Base-by-base conservation (phyloP, 2,888 invertebrate genomes). In the Octonoba sinensis region DNA sequence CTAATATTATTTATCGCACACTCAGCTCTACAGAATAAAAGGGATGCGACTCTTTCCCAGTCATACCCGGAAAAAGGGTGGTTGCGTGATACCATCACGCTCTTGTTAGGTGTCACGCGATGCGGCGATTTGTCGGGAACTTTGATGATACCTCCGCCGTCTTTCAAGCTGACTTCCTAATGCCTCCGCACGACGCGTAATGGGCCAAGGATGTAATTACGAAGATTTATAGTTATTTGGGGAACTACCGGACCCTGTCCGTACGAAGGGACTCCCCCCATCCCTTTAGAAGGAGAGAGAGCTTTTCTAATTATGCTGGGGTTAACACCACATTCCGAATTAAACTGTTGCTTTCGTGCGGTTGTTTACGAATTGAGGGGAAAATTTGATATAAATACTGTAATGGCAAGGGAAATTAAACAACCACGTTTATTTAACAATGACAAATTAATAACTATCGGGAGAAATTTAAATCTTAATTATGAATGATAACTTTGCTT, bases 191-290 rank as follows among this genome's bases (percentile, higher is more conserved):
- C 56, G 54, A 60, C 69, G 62, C 59, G 59, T 67, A 78, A 78
- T 72, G 78, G 69, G 46, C 67, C 62, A 36, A 36, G 69, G 73
- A 81, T 69, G 73, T 81, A 81, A 81, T 81, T 81, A 82, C 57
- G 74, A 82, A 70, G 81, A 82, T 82, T 82, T 82, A 75, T 82
- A 82, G 81, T 70, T 82, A 70, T 81, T 81, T 81, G 69, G 57
- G 54, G 67, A 81, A 79, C 79, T 73, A 79, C 79, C 69, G 79
- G 69, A n/a, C 15, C 56, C 44, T 1, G 27, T n/a, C 12, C 24
- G n/a, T n/a, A 60, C 27, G 15, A 18, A 44, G 13, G 15, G 15
- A 24, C 57, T 15, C 59, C 59, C 15, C 27, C 57, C 1, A 4
- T 11, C 11, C 62, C 18, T 36, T 54, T 13, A 16, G 54, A 54